phyloP scores from a whole-genome alignment of 53 echinoderm and acorn worm species.

The Hippasteria phrygiana region DNA sequence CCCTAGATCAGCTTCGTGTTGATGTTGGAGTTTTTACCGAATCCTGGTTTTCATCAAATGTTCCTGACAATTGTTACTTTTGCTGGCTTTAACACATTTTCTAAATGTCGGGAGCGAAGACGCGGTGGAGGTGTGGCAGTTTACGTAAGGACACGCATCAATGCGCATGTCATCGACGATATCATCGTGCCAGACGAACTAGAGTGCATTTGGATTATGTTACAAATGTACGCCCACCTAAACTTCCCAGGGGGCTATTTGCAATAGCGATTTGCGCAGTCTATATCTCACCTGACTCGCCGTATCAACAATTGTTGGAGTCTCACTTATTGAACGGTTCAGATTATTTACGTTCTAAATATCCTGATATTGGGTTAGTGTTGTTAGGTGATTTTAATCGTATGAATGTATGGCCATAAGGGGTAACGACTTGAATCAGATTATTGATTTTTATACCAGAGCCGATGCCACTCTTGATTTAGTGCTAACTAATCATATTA shows the following conservation, averaged over 20 bases:
- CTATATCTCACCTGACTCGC: not conserved
- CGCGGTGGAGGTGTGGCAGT: constrained; percentile 41
- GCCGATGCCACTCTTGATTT: not conserved
- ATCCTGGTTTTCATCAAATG: constrained; percentile 8
- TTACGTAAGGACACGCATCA: constrained; percentile 11
- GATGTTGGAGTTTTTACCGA: constrained; percentile 23
- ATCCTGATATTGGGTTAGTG: not conserved
- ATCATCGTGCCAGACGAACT: constrained; percentile 27
- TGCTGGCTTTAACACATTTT: constrained; percentile 2
- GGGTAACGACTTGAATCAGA: not conserved
- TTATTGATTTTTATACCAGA: not conserved
- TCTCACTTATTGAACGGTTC: not conserved
- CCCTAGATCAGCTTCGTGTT: not conserved
- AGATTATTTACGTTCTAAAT: not conserved
- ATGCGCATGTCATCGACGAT: not conserved
- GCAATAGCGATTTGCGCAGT: not conserved
- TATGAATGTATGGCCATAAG: not conserved
- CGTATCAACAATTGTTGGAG: not conserved
- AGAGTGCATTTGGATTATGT: constrained; percentile 33
- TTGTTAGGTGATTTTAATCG: not conserved
- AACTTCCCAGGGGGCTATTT: constrained; percentile 8
- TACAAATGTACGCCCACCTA: constrained; percentile 14
- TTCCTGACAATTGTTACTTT: not conserved
- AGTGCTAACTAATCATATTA: too few species aligned
- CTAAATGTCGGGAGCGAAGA: not conserved